Base-by-base conservation (phyloP, 1,140 invertebrate species). In the Glomeris maerens region DNA sequence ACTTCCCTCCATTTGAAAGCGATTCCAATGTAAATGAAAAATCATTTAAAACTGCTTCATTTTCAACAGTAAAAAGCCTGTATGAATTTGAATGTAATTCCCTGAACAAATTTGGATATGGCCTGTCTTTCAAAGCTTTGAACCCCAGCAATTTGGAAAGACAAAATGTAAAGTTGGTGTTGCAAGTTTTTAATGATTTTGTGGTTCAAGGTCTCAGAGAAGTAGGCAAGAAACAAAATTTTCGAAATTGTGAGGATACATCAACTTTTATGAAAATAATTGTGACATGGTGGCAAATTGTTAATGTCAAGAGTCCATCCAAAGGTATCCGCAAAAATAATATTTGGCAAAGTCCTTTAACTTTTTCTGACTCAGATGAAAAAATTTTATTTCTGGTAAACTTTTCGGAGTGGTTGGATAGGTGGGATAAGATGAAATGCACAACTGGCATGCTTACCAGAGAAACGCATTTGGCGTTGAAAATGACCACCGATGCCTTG, bases 81-180 rank as follows among this genome's bases (percentile, higher is more conserved):
- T 22, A 53, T 38, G 28, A 49, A 17, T 7, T 31, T 1, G 52
- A 58, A 28, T 0, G 20, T 20, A 17, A 3, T 3, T 27, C 17
- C 13, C 26, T 54, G 1, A n/a, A 56, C 10, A 58, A 53, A 50
- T 52, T 41, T 40, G 27, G 47, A 10, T 51, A 53, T 45, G 41
- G 36, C 7, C 20, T 52, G 4, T 42, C 39, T 0, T 22, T 47
- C 4, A 45, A 55, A 44, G n/a, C 44, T n/a, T 13, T 57, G 1
- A 45, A 22, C 29, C 51, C 54, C 5, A 38, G 26, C 25, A 53
- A 28, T 38, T n/a, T 56, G 42, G 54, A 56, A 40, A 28, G 50
- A 21, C 56, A 58, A 44, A 56, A 58, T 44, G 54, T 55, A 2
- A 53, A 58, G 14, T 36, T 52, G 40, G 52, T 46, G 0, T 22